Conservation (phyloP, 2,888 invertebrate species). For the Drosophila leonis region DNA sequence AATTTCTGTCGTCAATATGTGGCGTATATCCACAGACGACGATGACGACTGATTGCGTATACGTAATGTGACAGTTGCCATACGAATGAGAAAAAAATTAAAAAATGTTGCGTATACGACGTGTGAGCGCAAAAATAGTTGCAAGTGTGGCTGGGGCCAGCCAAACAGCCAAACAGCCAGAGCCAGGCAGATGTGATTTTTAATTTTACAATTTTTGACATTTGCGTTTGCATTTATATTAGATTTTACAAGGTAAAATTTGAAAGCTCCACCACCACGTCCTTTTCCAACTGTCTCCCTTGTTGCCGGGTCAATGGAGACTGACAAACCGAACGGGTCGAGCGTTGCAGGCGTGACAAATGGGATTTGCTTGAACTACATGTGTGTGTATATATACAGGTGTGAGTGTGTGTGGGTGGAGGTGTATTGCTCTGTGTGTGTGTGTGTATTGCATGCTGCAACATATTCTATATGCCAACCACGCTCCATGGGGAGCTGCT, state of each 20-base stretch:
- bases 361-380: slow-evolving; percentile 58
- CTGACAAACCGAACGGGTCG: slow-evolving; percentile 60
- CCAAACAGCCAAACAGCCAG: neutral
- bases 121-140: slow-evolving; percentile 49
- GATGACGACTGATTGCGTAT: slow-evolving; percentile 75
- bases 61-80: slow-evolving; percentile 77
- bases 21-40: slow-evolving; percentile 40
- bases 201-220: slow-evolving; percentile 81
- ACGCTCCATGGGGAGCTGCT: slow-evolving; percentile 33
- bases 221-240: slow-evolving; percentile 80
- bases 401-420: slow-evolving; percentile 15
- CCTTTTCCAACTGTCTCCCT: neutral
- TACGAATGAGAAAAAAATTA: slow-evolving; percentile 17
- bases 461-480: slow-evolving; percentile 60
- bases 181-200: slow-evolving; percentile 68
- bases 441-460: slow-evolving; percentile 30
- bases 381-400: neutral
- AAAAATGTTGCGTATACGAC: slow-evolving; percentile 68
- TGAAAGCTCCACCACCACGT: neutral
- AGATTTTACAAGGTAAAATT: slow-evolving; percentile 71
- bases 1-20: slow-evolving; percentile 59
- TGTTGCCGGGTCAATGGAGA: slow-evolving; percentile 69
- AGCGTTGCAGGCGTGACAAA: slow-evolving; percentile 71
- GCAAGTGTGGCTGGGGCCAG: slow-evolving; percentile 8
- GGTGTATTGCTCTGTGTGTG: slow-evolving; percentile 4